Evolutionary conservation across 2,888 invertebrate genomes (phyloP).

Genomic region (Galerucella pusilla): DNA sequence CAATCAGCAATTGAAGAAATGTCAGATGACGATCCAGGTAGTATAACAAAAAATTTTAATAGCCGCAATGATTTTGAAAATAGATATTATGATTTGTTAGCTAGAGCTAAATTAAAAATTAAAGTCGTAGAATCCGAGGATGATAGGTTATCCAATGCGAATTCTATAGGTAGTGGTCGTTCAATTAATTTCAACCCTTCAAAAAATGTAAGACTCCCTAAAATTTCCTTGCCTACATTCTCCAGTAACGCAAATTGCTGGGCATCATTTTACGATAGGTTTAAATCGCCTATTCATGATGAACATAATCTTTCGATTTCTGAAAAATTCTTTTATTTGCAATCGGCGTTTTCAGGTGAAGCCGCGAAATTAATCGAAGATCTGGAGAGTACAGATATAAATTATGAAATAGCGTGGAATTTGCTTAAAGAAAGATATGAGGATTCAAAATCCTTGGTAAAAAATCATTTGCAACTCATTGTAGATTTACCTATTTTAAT

Average conservation of each 20-base stretch:
- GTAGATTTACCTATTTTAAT: no score
- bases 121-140: background rate
- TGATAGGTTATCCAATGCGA: background rate
- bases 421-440: constrained; percentile 8
- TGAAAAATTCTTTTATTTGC: constrained; percentile 24
- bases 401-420: constrained; percentile 23
- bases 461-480: constrained; percentile 22
- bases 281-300: constrained; percentile 23
- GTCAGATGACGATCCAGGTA: constrained; percentile 9
- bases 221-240: constrained; percentile 24
- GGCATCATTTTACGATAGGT: constrained; percentile 28
- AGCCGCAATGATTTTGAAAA: constrained; percentile 16
- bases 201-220: constrained; percentile 27
- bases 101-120: constrained; percentile 12
- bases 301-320: background rate
- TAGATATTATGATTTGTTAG: constrained; percentile 13
- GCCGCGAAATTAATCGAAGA: constrained; percentile 17
- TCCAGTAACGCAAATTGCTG: constrained; percentile 18
- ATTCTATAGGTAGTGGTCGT: background rate
- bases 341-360: constrained; percentile 16
- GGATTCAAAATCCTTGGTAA: constrained; percentile 17
- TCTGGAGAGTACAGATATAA: constrained; percentile 15
- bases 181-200: constrained; percentile 7
- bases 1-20: constrained; percentile 15
- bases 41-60: background rate